Evolutionary conservation across 2,888 invertebrate species (phyloP), one percentile per base, ranked within the genome.

Genomic region (Oegoconia quadripuncta): DNA sequence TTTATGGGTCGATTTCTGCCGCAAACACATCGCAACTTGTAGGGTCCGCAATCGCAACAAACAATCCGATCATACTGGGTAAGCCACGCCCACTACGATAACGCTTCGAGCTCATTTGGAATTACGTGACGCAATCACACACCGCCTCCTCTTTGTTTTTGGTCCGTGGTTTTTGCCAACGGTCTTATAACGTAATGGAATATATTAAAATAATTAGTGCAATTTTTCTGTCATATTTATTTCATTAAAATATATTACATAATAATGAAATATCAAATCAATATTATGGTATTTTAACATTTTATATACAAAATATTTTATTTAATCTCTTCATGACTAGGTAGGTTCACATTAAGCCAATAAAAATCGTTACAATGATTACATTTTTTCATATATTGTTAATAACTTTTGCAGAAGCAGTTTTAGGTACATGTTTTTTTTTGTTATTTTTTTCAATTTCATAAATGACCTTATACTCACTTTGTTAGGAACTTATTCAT

Each of bases 291-390:
- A 55, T 66, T 73, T 67, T 52, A 70, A 70, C 63, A 64, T 76
- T 79, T 81, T 86, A 86, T 86, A 65, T 86, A 86, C 84, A 86
- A 78, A 81, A 80, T 74, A 81, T 50, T 66, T 75, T 60, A 55
- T 58, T 52, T 70, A 72, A 74, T 80, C 74, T 77, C 64, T 69
- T 76, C 64, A 67, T 86, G 86, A 84, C 86, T 84, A 84, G 80
- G 63, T 58, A 59, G 44, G 48, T 59, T 67, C 60, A 76, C 71
- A 72, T 69, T 72, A 41, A 65, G 74, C 77, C 79, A 73, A 77
- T 74, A 52, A 12, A 23, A 6, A 34, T 52, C 45, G 50, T 56
- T 55, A 55, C 42, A 42, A 55, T 46, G 41, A 44, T 48, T 39
- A 32, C 41, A 42, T 48, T 23, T 36, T 34, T 39, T 34, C 20